These are phyloP conservation scores for Apis florea DNA, from an alignment of 1,140 invertebrate genomes.

Conservation along the genomic window DNA sequence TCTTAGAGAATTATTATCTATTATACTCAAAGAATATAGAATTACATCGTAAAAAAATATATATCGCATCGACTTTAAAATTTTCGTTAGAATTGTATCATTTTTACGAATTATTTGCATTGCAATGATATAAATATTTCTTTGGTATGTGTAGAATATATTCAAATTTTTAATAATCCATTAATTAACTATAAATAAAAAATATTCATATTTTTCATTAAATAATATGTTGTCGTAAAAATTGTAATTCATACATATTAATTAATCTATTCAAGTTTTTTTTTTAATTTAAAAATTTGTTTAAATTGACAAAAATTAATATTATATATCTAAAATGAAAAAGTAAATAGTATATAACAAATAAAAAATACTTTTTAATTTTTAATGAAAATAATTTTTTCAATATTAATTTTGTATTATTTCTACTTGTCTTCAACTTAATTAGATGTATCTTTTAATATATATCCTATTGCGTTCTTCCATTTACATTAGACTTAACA, in stretches of 20 bases:
- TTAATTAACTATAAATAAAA: not conserved
- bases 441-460: not conserved
- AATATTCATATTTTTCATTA: not conserved
- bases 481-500: not conserved
- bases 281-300: not conserved
- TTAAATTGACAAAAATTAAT: too few relatives aligned
- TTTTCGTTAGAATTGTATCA: not conserved
- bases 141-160: not conserved
- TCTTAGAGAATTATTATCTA: not conserved
- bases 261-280: too few relatives aligned
- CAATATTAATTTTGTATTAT: not conserved
- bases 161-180: not conserved
- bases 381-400: not conserved
- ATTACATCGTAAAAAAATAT: not conserved
- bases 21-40: not conserved
- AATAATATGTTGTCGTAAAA: not conserved
- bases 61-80: not conserved
- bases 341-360: not conserved
- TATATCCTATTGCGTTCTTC: not conserved
- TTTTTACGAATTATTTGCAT: too few relatives aligned
- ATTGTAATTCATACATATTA: too few relatives aligned
- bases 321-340: too few relatives aligned
- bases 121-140: slow-evolving; percentile 3
- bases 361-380: not conserved
- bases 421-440: not conserved